Evolutionary conservation across 2,888 invertebrate species (phyloP), one percentile per base, ranked within the genome.

Genomic region (Pomacea canaliculata): DNA sequence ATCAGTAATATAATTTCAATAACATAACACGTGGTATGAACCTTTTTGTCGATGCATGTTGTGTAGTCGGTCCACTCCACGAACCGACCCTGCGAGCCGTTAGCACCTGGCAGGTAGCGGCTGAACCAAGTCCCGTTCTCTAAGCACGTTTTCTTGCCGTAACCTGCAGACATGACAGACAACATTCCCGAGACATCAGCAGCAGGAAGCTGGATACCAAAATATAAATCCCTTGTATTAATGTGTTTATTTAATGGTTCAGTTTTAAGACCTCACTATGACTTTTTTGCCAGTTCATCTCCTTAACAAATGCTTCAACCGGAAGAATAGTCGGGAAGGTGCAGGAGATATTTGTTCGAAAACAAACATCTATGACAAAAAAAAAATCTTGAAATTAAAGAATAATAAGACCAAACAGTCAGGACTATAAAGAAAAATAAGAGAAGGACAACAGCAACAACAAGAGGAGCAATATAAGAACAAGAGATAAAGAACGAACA

Each of bases 31-130:
- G 37, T 37, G 37, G 4, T 16, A 3, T 67, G 73, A 72, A 89
- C 89, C 80, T 86, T 78, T 71, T 85, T 86, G 73, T 87, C 84
- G 48, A 88, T 78, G 80, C 90, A 90, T n/a, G 83, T 81, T 18
- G 84, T 86, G 81, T 89, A 89, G 79, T 89, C 88, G 2, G 90
- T 89, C 90, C 90, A 90, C 80, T 88, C 89, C 37, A 80, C 77
- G 1, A 71, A 73, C 9, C 79, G 76, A 7, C 68, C 67, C 27
- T 71, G 74, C 23, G 67, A 59, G 13, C 71, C 67, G 59, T 73
- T 62, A 19, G 46, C 62, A 7, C 66, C 56, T 65, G 67, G 23
- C 37, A 68, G 69, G 62, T 68, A 76, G 19, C 83, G 81, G 9
- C 69, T 63, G 65, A 78, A 84, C 87, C 87, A 87, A 7, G 86